Percentiles rank a stretch among this genome's conserved stretches.
Conservation (phyloP, 2,113 vertebrate species). For the Cepphus grylle region DNA sequence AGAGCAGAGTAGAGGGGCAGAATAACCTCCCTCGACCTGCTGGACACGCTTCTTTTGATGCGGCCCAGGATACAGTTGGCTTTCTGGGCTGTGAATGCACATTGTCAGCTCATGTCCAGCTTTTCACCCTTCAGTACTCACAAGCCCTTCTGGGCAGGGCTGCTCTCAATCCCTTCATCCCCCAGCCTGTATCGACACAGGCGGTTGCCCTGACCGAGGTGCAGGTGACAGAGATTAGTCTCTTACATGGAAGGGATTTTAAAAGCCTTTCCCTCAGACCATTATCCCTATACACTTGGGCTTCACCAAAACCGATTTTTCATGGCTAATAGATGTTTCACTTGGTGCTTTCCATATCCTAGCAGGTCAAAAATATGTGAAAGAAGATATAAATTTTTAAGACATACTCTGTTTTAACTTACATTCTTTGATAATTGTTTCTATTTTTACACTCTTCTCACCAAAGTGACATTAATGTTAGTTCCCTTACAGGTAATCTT, state of each 20-base stretch:
- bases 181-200: background rate
- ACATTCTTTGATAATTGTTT: background rate
- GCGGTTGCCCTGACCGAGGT: background rate
- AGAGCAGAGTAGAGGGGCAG: background rate
- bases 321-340: background rate
- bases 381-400: background rate
- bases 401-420: background rate
- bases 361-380: background rate
- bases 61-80: background rate
- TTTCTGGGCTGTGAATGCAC: background rate
- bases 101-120: background rate
- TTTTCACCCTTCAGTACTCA: background rate
- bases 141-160: background rate
- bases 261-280: background rate
- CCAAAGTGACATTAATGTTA: background rate
- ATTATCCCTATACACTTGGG: background rate
- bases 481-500: background rate
- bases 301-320: background rate
- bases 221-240: background rate
- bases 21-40: background rate
- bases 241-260: background rate
- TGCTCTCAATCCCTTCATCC: background rate
- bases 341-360: background rate
- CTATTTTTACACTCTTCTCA: background rate
- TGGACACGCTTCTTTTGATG: background rate